A percentile compares a stretch with the other conserved stretches of the same genome.
Evolutionary conservation across 2,888 invertebrate genomes (phyloP).

Genomic region (Drosophila hamatofila): DNA sequence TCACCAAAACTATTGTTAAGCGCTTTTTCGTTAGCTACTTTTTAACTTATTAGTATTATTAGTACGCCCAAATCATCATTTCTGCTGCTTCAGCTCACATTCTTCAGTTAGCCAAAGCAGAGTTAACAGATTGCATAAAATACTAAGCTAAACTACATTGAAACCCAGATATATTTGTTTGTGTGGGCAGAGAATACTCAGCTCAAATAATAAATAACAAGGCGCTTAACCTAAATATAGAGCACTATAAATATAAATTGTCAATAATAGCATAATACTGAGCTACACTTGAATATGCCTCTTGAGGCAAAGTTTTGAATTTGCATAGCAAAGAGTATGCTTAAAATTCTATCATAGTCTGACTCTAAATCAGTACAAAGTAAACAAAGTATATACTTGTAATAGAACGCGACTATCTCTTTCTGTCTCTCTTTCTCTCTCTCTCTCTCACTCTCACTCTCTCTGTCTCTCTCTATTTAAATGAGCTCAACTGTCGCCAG

Average conservation of each 20-base stretch:
- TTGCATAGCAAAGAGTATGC: not conserved
- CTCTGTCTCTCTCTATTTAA: not conserved
- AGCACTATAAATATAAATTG: too few relatives aligned
- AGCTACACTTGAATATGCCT: not conserved
- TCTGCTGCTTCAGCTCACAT: not conserved
- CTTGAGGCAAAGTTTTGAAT: too few relatives aligned
- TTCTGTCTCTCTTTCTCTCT: not conserved
- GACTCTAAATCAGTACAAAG: not conserved
- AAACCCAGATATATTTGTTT: not conserved
- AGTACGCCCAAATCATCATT: rapidly evolving
- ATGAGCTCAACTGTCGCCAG: not conserved
- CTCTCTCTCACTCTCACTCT: not conserved
- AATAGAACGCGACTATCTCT: not conserved
- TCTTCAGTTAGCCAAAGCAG: not conserved
- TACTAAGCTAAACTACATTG: not conserved
- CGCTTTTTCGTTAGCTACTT: not conserved
- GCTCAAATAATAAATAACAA: not conserved
- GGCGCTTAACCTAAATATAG: not conserved
- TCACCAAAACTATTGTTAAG: not conserved
- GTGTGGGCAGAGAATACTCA: not conserved
- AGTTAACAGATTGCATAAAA: not conserved
- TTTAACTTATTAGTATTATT: not conserved
- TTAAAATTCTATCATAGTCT: not conserved
- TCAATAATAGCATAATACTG: too few relatives aligned
- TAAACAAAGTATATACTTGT: not conserved